These are phyloP conservation scores for Ptilodon capucinus DNA, from an alignment of 2,888 invertebrate species.

Conservation along the genomic window DNA sequence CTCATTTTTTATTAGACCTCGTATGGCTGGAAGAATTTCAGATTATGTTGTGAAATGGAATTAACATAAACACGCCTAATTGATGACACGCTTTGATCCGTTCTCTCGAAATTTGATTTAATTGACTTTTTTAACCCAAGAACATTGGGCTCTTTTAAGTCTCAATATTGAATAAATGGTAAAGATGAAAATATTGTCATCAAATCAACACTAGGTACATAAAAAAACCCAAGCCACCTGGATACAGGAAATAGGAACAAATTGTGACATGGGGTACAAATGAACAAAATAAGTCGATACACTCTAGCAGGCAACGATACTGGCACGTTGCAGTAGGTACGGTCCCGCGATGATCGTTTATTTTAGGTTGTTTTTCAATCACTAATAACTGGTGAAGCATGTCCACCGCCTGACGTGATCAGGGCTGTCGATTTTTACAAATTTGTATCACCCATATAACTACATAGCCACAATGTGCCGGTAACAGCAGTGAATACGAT, in stretches of 20 bases:
- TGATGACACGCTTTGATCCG: not conserved
- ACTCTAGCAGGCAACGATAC: conserved; percentile 33
- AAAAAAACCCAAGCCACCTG: conserved; percentile 1
- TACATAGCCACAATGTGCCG: too few relatives aligned
- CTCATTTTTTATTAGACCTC: conserved; percentile 9
- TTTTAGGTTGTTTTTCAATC: conserved; percentile 62
- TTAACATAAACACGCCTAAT: not conserved
- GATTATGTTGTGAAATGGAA: conserved; percentile 4
- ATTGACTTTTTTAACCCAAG: too few relatives aligned
- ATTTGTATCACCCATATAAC: too few relatives aligned
- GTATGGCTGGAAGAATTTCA: conserved; percentile 5
- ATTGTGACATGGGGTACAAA: conserved; percentile 3
- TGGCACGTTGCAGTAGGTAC: conserved; percentile 46
- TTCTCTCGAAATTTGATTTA: not conserved
- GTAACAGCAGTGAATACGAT: too few relatives aligned
- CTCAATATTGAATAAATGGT: not conserved
- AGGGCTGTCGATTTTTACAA: conserved; percentile 33
- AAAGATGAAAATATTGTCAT: not conserved
- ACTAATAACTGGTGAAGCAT: conserved; percentile 60
- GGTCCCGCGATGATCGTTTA: conserved; percentile 55
- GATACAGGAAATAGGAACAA: conserved; percentile 9
- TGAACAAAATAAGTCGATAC: conserved; percentile 12
- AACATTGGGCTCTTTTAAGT: too few relatives aligned
- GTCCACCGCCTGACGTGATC: conserved; percentile 42
- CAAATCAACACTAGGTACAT: not conserved